Evolutionary conservation across 2,113 vertebrate genomes (phyloP), one percentile per base, ranked within the genome.

Genomic region (Diglossa brunneiventris): DNA sequence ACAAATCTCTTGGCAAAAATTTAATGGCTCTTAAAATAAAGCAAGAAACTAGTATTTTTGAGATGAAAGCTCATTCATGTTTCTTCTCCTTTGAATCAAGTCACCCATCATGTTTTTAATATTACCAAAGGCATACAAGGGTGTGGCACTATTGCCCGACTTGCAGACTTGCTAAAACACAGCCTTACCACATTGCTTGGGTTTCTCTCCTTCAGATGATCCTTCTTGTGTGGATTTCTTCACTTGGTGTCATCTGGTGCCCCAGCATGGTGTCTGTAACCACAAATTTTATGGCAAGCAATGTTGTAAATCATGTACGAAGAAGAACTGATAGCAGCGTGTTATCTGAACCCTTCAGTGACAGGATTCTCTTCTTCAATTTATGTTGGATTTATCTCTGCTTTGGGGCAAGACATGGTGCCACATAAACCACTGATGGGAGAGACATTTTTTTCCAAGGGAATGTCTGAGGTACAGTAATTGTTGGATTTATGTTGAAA

Each of bases 241-340:
- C 97, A 98, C 96, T 88, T 99, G 99, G 99, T 99, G 99, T 92
- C 98, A 98, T 94, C 96, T 99, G 90, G 99, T 99, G 42, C 99
- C 99, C 46, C 99, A 99, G 89, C 99, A 99, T 2, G 98, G 99
- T 4, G 98, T 99, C 87, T 99, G 99, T 83, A 99, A 99, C 96
- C 99, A 99, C 98, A 99, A 99, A 89, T 99, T 99, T 96, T 99
- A 99, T 1, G 99, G 99, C 76, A 98, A 99, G 76, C 99, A 99
- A 83, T 99, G 99, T 56, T 99, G 99, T 97, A 99, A 98, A 92
- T 99, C 99, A 17, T 99, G 99, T 87, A 98, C 98, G 2, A 97
- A 97, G 95, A 99, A 98, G 94, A 98, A 98, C 95, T 98, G 98
- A 88, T 96, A 97, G 91, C 61, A 26, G 56, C 0, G 2, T 26